These are phyloP conservation scores for Rhincodon typus DNA, from an alignment of 2,797 vertebrate species.

Conservation along the genomic window DNA sequence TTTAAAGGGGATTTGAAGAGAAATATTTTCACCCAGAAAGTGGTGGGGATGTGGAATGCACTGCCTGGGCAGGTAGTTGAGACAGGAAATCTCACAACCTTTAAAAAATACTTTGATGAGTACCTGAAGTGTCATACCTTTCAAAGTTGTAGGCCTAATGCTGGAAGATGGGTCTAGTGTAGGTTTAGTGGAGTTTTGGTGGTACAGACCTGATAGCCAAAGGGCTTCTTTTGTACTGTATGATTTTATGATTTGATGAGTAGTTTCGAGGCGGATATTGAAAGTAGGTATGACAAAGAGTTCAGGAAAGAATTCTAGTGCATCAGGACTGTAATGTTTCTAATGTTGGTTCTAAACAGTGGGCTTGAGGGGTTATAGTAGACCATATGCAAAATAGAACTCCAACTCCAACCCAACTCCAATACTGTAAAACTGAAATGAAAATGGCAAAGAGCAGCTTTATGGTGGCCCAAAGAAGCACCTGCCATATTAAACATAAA, in stretches of 20 bases:
- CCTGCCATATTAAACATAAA: neutral
- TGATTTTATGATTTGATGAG: neutral
- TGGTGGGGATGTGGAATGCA: too few species aligned
- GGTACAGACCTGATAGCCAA: too few species aligned
- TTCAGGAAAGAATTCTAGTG: neutral
- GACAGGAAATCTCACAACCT: too few species aligned
- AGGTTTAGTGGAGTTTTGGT: too few species aligned
- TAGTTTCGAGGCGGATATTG: neutral
- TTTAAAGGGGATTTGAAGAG: too few species aligned
- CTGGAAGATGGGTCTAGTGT: too few species aligned
- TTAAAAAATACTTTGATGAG: too few species aligned
- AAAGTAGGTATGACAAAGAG: neutral
- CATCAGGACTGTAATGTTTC: neutral
- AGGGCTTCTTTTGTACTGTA: too few species aligned
- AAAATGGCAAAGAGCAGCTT: neutral
- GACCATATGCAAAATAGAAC: neutral
- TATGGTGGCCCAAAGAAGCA: neutral
- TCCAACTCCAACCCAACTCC: neutral
- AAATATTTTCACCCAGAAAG: too few species aligned
- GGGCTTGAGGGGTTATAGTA: neutral
- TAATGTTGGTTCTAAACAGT: neutral
- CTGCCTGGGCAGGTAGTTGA: too few species aligned
- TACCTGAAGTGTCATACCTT: too few species aligned
- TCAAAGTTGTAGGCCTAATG: too few species aligned
- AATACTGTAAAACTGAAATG: neutral